Evolutionary conservation across 1,140 invertebrate genomes (phyloP).

Genomic region (Tetragonula clypearis): DNA sequence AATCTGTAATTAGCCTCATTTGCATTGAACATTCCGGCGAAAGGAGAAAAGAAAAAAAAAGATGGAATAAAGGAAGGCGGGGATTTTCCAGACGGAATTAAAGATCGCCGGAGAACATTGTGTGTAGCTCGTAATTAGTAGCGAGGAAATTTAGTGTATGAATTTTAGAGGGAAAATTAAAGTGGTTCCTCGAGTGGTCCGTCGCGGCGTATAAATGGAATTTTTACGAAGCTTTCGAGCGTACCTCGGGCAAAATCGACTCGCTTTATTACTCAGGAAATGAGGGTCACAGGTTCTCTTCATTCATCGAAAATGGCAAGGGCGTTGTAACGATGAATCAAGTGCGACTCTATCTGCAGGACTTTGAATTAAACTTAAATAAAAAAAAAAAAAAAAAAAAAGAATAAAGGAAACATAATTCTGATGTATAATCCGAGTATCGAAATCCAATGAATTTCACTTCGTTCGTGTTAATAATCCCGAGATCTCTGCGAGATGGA

Average conservation of each 20-base stretch:
- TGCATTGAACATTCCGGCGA: neutral
- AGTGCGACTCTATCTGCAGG: neutral
- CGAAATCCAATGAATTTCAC: neutral
- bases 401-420: no score
- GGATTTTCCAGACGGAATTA: neutral
- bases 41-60: no score
- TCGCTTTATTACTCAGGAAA: slow-evolving; percentile 11
- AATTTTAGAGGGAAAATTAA: slow-evolving; percentile 29
- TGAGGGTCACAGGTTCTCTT: neutral
- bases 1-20: slow-evolving; percentile 14
- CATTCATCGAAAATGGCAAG: neutral
- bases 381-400: no score
- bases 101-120: neutral
- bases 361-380: neutral
- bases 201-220: slow-evolving; percentile 34
- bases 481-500: neutral
- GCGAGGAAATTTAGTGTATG: slow-evolving; percentile 22
- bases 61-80: no score
- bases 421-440: no score
- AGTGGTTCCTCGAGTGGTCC: neutral
- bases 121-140: slow-evolving; percentile 23
- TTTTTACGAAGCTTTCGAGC: slow-evolving; percentile 25
- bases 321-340: neutral
- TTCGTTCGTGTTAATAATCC: neutral
- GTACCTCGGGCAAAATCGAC: neutral